Evolutionary conservation across 2,113 vertebrate species (phyloP).

Genomic region (Aspidoscelis tigris): DNA sequence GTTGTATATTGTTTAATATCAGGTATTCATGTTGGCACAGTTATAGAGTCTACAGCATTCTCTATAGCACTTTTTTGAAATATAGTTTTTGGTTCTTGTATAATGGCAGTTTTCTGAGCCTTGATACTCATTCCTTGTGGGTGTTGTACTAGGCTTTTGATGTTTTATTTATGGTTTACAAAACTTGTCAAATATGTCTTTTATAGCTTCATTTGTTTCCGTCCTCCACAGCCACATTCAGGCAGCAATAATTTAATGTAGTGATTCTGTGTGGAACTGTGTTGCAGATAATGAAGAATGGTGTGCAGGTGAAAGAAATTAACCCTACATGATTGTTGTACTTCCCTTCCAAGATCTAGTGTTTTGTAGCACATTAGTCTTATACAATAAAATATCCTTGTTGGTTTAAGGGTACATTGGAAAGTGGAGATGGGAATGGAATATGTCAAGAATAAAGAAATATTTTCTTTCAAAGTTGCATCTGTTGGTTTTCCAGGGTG

Average conservation of each 20-base stretch:
- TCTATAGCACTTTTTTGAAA: not conserved
- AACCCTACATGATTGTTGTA: not conserved
- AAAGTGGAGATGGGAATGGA: too few relatives aligned
- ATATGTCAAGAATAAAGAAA: too few relatives aligned
- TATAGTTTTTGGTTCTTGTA: not conserved
- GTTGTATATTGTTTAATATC: not conserved
- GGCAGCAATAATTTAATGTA: not conserved
- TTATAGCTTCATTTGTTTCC: not conserved
- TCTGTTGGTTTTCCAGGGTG: too few relatives aligned
- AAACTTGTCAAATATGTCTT: slow-evolving; percentile 16
- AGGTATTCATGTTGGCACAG: not conserved
- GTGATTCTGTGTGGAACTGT: not conserved
- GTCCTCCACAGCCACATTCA: not conserved
- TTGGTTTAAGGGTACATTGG: too few relatives aligned
- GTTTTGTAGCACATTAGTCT: slow-evolving; percentile 24
- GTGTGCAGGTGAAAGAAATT: not conserved
- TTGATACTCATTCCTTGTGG: not conserved
- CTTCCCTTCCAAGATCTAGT: not conserved
- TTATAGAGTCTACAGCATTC: not conserved
- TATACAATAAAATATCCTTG: accelerated
- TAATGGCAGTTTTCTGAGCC: not conserved
- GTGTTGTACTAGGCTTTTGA: not conserved
- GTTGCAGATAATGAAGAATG: not conserved
- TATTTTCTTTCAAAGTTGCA: too few relatives aligned
- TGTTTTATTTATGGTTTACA: slow-evolving; percentile 19